Evolutionary conservation across 2,888 invertebrate species (phyloP), one percentile per base, ranked within the genome.

Genomic region (Drosophila picticornis): DNA sequence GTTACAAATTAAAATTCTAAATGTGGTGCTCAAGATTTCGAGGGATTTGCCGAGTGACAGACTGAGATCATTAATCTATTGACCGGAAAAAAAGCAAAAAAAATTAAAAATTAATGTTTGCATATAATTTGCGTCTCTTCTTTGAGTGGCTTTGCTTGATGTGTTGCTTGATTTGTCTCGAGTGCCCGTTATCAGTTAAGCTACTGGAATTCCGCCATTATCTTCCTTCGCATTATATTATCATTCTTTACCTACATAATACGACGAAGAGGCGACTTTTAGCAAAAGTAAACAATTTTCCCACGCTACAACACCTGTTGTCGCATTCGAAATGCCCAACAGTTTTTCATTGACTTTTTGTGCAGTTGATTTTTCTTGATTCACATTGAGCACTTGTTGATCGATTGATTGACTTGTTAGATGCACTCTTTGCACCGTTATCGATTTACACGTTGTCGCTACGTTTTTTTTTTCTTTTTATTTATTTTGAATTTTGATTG

Each of bases 281-380:
- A 51, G 61, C 55, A 48, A 57, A 70, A 75, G 80, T 77, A 75
- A 83, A 82, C 68, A 88, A 78, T 85, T 88, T 81, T 85, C 85
- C 88, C 85, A 85, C 85, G 85, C 88, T 88, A 52, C 67, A 72
- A 72, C 65, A 79, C 65, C 76, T 76, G 77, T 55, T 76, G 77
- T 55, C 52, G 52, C 64, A 68, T 61, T 65, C 38, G 53, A 63
- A 65, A 67, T 67, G 63, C 62, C 69, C 65, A 51, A 40, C 58
- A 64, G 74, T 65, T 75, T 84, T 88, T 81, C 77, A 81, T 74
- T 52, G 73, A 73, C 73, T 84, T 77, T 81, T 81, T 68, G 32
- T 77, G 75, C 72, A 77, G 58, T 59, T 56, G 53, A 72, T 56
- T 51, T 22, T n/a, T 19, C 29, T 48, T 60, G 22, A 58, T 78